These are phyloP conservation scores for Oryzias dopingdopingensis DNA, from an alignment of 2,797 vertebrate species.

Conservation along the genomic window DNA sequence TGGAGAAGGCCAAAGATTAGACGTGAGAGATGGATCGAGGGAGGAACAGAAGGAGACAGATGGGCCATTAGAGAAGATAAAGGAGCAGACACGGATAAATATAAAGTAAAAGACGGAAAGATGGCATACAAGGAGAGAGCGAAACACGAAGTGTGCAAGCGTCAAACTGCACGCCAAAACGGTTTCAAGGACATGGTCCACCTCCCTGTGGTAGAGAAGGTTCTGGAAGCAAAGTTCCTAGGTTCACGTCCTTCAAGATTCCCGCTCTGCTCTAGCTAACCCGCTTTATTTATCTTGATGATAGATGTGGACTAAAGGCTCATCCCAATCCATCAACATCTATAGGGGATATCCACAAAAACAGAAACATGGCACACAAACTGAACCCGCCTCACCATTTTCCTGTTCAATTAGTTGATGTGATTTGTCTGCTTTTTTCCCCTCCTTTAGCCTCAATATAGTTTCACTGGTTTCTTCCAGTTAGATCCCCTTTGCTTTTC, in stretches of 20 bases:
- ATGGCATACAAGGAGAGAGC: slow-evolving; percentile 24
- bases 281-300: slow-evolving; percentile 18
- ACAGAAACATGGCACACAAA: background rate
- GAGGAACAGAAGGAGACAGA: slow-evolving; percentile 16
- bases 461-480: no score
- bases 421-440: no score
- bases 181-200: slow-evolving; percentile 46
- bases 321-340: slow-evolving; percentile 3
- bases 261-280: slow-evolving; percentile 5
- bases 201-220: slow-evolving; percentile 21
- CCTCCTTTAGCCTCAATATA: background rate
- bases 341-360: background rate
- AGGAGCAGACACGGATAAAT: slow-evolving; percentile 37
- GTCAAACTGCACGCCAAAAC: slow-evolving; percentile 29
- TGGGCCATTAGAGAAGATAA: slow-evolving; percentile 31
- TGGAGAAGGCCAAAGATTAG: slow-evolving; percentile 5
- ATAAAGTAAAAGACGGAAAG: slow-evolving; percentile 24
- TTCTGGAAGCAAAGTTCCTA: slow-evolving; percentile 33
- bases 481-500: no score
- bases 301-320: background rate
- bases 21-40: slow-evolving; percentile 20
- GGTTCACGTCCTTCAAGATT: slow-evolving; percentile 46
- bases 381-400: no score
- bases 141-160: slow-evolving; percentile 16
- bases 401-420: no score